These are phyloP conservation scores for Lordiphosa stackelbergi DNA, from an alignment of 1,140 invertebrate species.

Conservation along the genomic window DNA sequence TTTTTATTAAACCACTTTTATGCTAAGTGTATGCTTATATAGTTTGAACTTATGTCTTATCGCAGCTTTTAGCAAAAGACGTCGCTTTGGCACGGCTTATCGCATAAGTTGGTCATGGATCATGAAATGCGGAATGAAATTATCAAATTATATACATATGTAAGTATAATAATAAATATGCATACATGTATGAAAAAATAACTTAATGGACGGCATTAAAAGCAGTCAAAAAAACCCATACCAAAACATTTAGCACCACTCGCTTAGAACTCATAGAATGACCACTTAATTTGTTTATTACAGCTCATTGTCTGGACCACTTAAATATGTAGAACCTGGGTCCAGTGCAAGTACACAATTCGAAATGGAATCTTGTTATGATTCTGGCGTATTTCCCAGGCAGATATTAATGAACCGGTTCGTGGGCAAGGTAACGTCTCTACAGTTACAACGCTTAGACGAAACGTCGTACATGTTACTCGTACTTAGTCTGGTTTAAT, in stretches of 20 bases:
- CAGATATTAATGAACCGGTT: slow-evolving; percentile 48
- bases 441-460: slow-evolving; percentile 13
- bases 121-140: slow-evolving; percentile 1
- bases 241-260: not conserved
- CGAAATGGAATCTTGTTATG: slow-evolving; percentile 1
- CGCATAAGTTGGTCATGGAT: slow-evolving; percentile 11
- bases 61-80: not conserved
- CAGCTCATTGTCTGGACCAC: not conserved
- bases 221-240: not conserved
- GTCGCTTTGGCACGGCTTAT: slow-evolving; percentile 2
- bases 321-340: not conserved
- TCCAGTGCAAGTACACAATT: not conserved
- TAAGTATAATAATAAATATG: not conserved
- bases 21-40: not conserved
- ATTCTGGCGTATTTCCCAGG: slow-evolving; percentile 42
- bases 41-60: not conserved
- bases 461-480: too few relatives aligned
- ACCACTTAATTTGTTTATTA: not conserved
- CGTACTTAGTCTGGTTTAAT: slow-evolving; percentile 3
- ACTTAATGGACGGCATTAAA: not conserved
- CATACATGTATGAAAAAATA: not conserved
- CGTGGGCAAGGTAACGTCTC: slow-evolving; percentile 25
- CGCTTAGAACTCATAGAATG: not conserved
- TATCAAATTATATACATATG: not conserved
- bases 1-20: not conserved